These are phyloP conservation scores for Pseudochromis fuscus DNA, from an alignment of 2,797 vertebrate genomes.

Conservation along the genomic window DNA sequence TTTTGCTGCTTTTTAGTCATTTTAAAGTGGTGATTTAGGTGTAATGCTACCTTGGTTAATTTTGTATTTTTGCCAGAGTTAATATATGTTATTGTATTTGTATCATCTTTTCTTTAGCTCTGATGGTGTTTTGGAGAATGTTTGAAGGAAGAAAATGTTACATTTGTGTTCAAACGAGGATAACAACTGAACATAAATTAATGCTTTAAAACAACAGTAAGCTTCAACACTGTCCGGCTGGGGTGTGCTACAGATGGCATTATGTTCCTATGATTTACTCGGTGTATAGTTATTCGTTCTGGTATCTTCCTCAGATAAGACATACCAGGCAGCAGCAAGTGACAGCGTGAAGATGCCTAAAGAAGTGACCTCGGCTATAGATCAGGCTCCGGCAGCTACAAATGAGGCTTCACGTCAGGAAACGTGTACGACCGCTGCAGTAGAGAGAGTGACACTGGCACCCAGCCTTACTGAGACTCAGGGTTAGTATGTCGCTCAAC, in stretches of 20 bases:
- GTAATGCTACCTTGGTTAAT: too few species aligned
- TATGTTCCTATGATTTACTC: neutral
- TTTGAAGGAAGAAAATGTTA: too few species aligned
- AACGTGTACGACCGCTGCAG: slow-evolving; percentile 6
- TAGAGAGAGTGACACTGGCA: slow-evolving; percentile 15
- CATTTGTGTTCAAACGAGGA: too few species aligned
- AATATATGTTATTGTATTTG: too few species aligned
- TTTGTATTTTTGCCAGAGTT: too few species aligned
- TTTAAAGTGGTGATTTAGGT: too few species aligned
- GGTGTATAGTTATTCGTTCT: neutral
- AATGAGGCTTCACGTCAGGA: slow-evolving; percentile 48
- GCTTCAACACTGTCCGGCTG: too few species aligned
- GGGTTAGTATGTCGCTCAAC: slow-evolving; percentile 60
- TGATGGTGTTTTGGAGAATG: too few species aligned
- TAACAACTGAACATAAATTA: too few species aligned
- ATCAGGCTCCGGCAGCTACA: slow-evolving; percentile 24
- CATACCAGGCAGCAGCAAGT: slow-evolving; percentile 27
- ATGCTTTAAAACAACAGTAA: too few species aligned
- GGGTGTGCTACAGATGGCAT: neutral
- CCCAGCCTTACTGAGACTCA: slow-evolving; percentile 50
- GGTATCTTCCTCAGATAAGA: slow-evolving; percentile 63
- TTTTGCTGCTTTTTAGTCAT: too few species aligned
- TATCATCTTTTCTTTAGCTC: too few species aligned
- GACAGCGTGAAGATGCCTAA: slow-evolving; percentile 33
- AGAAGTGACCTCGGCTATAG: slow-evolving; percentile 32